Evolutionary conservation across 1,140 invertebrate species (phyloP).

Genomic region (Psix sp.): DNA sequence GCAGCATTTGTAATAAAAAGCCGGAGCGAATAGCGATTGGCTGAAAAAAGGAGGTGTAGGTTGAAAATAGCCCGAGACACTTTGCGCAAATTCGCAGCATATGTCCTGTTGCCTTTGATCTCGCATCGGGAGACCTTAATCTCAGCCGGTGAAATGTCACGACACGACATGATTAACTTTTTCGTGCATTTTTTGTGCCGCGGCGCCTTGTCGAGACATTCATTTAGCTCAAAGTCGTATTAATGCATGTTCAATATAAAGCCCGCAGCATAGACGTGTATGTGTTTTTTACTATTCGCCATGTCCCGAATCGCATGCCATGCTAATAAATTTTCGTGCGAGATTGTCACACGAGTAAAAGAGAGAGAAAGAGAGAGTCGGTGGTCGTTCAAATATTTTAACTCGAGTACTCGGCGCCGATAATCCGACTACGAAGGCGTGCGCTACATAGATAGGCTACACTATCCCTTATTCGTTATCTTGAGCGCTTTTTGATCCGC

Average conservation of each 20-base stretch:
- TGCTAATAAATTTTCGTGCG: conserved; percentile 54
- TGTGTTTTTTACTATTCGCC: conserved; percentile 46
- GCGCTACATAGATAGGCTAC: conserved; percentile 48
- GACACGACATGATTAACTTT: conserved; percentile 43
- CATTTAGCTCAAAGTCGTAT: conserved; percentile 58
- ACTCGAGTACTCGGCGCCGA: conserved; percentile 53
- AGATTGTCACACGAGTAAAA: conserved; percentile 47
- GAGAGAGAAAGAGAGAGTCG: conserved; percentile 25
- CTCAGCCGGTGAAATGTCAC: conserved; percentile 43
- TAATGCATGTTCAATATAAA: conserved; percentile 60
- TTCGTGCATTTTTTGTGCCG: conserved; percentile 45
- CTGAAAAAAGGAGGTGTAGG: conserved; percentile 4
- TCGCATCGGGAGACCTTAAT: conserved; percentile 48
- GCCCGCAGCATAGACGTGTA: conserved; percentile 54
- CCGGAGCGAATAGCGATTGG: neutral
- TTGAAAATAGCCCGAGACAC: conserved; percentile 33
- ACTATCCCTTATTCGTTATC: conserved; percentile 54
- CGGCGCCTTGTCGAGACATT: conserved; percentile 57
- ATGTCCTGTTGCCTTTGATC: conserved; percentile 52
- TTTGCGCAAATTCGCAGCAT: conserved; percentile 53
- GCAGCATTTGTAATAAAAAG: conserved; percentile 28
- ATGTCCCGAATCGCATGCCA: conserved; percentile 37
- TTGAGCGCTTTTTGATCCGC: conserved; percentile 57
- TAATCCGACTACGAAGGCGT: conserved; percentile 46
- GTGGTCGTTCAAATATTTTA: conserved; percentile 54